Evolutionary conservation across 2,888 invertebrate species (phyloP), one percentile per base, ranked within the genome.

Genomic region (Chirona hameri): DNA sequence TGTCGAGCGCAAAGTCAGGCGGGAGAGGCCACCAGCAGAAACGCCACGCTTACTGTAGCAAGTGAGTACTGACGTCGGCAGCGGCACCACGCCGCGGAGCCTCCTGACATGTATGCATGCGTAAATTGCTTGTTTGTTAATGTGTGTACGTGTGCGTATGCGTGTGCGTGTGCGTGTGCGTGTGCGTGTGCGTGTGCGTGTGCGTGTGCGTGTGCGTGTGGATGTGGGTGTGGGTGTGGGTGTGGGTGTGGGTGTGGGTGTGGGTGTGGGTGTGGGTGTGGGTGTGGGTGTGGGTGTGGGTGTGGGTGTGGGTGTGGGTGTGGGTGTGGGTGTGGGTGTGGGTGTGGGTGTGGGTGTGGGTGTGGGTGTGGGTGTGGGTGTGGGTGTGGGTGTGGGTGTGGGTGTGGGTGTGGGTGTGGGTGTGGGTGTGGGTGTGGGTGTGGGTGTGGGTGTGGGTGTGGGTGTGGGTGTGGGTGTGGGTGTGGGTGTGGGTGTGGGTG

Each of bases 1-100:
- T 76, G 76, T 24, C 76, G 46, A 1, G 76, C 76, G 9, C 46
- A 76, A 7, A 76, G 27, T 46, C 21, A 18, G 7, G 76, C 39
- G 21, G 76, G 76, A 24, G 15, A 15, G 24, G 76, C 76, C 39
- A 18, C 24, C 24, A 76, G 76, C 46, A 4, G 24, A 7, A 76
- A 76, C 76, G 76, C 76, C 76, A 76, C 76, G 39, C 76, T 76
- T 46, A 24, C 24, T 24, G 76, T 76, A 10, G 76, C 76, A 4
- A 46, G 76, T 76, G 24, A 76, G 76, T 72, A 14, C 69, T 9
- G 24, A 52, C 24, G 15, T 39, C 7, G 39, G 39, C 39, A 39
- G 39, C 39, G 39, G 2, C 15, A 12, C 18, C 1, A 18, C 15
- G 55, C 18, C 1, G 3, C 10, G 60, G 7, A 21, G 60, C 24